Conservation (phyloP, 2,888 invertebrate species). For the Leptogaster cylindrica region DNA sequence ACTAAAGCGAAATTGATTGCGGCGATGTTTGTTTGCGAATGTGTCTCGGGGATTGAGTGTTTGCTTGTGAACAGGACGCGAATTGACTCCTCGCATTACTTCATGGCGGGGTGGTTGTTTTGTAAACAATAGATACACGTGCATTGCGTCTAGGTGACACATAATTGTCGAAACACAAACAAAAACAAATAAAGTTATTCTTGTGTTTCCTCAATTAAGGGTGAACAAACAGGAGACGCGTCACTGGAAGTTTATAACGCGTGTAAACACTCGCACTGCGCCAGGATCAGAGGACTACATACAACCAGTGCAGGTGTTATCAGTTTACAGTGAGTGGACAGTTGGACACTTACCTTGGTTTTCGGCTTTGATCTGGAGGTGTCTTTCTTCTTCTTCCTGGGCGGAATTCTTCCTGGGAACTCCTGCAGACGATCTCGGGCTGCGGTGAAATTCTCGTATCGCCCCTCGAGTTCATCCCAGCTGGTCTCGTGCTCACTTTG, state of each 20-base stretch:
- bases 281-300: slow-evolving; percentile 6
- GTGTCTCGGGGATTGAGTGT: not conserved
- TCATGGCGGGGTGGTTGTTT: not conserved
- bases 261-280: not conserved
- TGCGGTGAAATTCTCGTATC: slow-evolving; percentile 60
- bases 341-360: slow-evolving; percentile 55
- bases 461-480: slow-evolving; percentile 61
- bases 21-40: slow-evolving; percentile 2
- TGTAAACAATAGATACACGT: slow-evolving; percentile 25
- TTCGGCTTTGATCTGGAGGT: slow-evolving; percentile 54
- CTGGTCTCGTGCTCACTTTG: slow-evolving; percentile 61
- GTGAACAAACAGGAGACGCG: slow-evolving; percentile 6
- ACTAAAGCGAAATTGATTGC: not conserved
- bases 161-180: slow-evolving; percentile 11
- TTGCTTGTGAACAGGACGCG: not conserved
- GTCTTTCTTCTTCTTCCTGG: slow-evolving; percentile 60
- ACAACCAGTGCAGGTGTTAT: slow-evolving; percentile 23
- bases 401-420: slow-evolving; percentile 61
- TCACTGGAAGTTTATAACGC: not conserved
- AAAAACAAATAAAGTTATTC: no score
- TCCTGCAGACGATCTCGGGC: slow-evolving; percentile 61
- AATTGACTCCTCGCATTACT: slow-evolving; percentile 22
- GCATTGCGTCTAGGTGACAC: slow-evolving; percentile 5
- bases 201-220: slow-evolving; percentile 9
- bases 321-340: not conserved